These are phyloP conservation scores for Empis stercorea DNA, from an alignment of 2,888 invertebrate species.

Conservation along the genomic window DNA sequence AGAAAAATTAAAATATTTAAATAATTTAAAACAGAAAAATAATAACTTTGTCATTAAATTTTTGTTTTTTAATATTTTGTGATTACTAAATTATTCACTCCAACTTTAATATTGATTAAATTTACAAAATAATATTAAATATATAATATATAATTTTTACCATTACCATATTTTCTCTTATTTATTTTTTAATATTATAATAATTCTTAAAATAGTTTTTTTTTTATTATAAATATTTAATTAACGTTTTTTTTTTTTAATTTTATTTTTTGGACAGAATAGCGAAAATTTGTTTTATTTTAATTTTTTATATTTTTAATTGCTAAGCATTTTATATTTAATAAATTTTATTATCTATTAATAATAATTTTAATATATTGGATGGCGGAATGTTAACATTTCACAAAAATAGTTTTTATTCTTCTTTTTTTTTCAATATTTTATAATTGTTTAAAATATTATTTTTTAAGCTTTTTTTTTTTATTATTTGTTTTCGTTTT, in stretches of 20 bases:
- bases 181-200: too few relatives aligned
- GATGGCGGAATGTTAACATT: slow-evolving; percentile 22
- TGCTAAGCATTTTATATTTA: slow-evolving; percentile 13
- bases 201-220: neutral
- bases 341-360: slow-evolving; percentile 1
- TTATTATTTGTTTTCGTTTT: neutral
- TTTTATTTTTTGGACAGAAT: slow-evolving; percentile 17
- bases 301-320: slow-evolving; percentile 12
- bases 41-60: too few relatives aligned
- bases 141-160: neutral
- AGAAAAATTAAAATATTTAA: too few relatives aligned
- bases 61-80: too few relatives aligned
- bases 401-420: slow-evolving; percentile 18
- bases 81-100: too few relatives aligned
- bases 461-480: slow-evolving; percentile 8
- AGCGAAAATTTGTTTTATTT: slow-evolving; percentile 12
- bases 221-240: neutral
- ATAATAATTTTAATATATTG: slow-evolving; percentile 14
- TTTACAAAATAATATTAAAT: too few relatives aligned
- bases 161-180: neutral
- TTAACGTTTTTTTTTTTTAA: neutral
- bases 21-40: too few relatives aligned
- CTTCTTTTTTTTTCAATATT: too few relatives aligned
- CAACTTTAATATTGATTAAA: too few relatives aligned
- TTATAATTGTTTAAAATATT: neutral